Evolutionary conservation across 2,888 invertebrate genomes (phyloP).

Genomic region (Oscheius sp.): DNA sequence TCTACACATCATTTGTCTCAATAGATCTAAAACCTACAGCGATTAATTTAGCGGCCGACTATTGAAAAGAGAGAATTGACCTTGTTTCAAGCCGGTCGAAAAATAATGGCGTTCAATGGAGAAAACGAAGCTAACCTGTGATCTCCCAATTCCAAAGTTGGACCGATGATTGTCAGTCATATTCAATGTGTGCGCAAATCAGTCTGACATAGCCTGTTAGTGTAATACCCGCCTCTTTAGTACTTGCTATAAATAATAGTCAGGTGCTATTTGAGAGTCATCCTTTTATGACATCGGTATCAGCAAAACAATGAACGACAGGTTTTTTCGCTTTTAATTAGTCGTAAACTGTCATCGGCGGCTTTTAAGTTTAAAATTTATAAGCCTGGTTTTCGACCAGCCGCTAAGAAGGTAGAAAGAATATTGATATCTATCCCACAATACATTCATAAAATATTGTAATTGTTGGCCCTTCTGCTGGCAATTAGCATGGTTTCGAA

Average conservation of each 20-base stretch:
- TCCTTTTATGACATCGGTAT: not conserved
- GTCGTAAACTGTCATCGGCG: not conserved
- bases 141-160: constrained; percentile 8
- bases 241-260: constrained; percentile 21
- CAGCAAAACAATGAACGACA: not conserved
- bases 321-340: not conserved
- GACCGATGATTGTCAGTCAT: constrained; percentile 25
- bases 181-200: constrained; percentile 22
- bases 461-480: no score
- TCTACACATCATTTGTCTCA: not conserved
- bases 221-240: constrained; percentile 22
- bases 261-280: constrained; percentile 9
- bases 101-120: not conserved
- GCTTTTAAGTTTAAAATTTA: not conserved
- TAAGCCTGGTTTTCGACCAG: not conserved
- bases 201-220: constrained; percentile 21
- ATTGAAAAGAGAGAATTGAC: not conserved
- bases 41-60: not conserved
- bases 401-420: no score
- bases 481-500: no score
- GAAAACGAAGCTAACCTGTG: constrained; percentile 20
- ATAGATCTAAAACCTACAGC: not conserved
- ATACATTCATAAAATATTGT: no score
- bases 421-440: no score
- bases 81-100: not conserved